Evolutionary conservation across 2,797 vertebrate genomes (phyloP).

Genomic region (Rhinatrema bivittatum): DNA sequence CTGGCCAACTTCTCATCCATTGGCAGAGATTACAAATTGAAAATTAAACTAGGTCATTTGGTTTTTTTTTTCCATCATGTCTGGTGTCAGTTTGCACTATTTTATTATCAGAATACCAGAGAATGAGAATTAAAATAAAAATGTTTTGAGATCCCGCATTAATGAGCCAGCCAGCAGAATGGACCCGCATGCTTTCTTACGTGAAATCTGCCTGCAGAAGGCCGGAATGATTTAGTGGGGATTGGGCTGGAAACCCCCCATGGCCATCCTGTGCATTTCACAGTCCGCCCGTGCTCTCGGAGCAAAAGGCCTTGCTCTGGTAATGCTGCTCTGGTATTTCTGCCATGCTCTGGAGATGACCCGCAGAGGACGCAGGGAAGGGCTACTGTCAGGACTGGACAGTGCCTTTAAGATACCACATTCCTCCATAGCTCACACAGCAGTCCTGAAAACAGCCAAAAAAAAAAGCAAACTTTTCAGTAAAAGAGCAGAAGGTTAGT

Average conservation of each 20-base stretch:
- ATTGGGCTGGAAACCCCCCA: background rate
- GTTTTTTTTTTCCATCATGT: constrained; percentile 47
- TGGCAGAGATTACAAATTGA: too few relatives aligned
- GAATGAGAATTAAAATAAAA: constrained; percentile 31
- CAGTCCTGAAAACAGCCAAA: constrained; percentile 74
- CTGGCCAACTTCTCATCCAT: too few relatives aligned
- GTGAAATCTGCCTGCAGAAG: background rate
- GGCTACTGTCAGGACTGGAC: constrained; percentile 81
- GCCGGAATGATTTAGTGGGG: constrained; percentile 1
- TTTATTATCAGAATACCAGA: constrained; percentile 50
- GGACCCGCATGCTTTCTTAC: constrained; percentile 28
- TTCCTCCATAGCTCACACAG: constrained; percentile 82
- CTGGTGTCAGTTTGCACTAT: constrained; percentile 35
- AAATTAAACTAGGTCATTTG: constrained; percentile 46
- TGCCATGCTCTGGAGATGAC: constrained; percentile 9
- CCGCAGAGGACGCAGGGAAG: background rate
- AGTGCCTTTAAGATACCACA: constrained; percentile 97
- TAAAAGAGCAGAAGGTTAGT: background rate
- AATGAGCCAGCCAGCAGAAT: constrained; percentile 26
- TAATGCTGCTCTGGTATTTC: constrained; percentile 13
- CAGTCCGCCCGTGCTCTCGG: constrained; percentile 6
- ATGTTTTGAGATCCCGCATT: constrained; percentile 40
- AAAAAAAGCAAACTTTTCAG: background rate
- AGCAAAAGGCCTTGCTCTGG: constrained; percentile 5
- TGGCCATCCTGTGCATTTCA: constrained; percentile 2